Conservation (phyloP, 2,888 invertebrate genomes). For the Ligdia adustata region DNA sequence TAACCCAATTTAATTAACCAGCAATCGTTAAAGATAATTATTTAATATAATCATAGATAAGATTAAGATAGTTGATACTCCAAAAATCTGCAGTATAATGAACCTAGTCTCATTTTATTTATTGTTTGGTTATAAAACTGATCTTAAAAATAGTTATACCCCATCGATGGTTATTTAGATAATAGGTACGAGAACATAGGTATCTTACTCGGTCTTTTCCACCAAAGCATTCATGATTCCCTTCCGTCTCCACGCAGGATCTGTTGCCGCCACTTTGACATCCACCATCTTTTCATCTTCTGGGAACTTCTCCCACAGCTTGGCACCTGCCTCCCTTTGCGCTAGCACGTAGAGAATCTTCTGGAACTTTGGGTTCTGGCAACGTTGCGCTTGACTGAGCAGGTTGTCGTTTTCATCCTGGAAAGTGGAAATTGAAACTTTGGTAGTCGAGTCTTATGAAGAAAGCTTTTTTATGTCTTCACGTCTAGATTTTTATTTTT, state of each 20-base stretch:
- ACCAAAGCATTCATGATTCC: slow-evolving; percentile 87
- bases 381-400: slow-evolving; percentile 73
- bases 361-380: slow-evolving; percentile 85
- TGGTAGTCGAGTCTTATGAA: neutral
- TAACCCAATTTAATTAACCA: too few species aligned
- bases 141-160: too few species aligned
- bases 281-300: slow-evolving; percentile 82
- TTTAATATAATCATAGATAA: too few species aligned
- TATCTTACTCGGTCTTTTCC: slow-evolving; percentile 86
- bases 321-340: slow-evolving; percentile 80
- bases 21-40: too few species aligned
- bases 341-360: slow-evolving; percentile 86
- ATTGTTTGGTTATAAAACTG: too few species aligned
- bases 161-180: too few species aligned
- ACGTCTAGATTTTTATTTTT: too few species aligned
- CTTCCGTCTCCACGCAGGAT: slow-evolving; percentile 85
- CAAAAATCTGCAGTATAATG: too few species aligned
- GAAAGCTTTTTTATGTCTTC: too few species aligned
- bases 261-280: slow-evolving; percentile 87
- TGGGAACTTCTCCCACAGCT: slow-evolving; percentile 83
- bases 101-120: too few species aligned
- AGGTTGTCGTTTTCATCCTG: slow-evolving; percentile 60
- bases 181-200: too few species aligned
- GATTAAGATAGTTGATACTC: too few species aligned
- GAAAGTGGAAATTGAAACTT: slow-evolving; percentile 21